phyloP scores from a whole-genome alignment of 2,113 vertebrate genomes.

The Amphiprion percula region DNA sequence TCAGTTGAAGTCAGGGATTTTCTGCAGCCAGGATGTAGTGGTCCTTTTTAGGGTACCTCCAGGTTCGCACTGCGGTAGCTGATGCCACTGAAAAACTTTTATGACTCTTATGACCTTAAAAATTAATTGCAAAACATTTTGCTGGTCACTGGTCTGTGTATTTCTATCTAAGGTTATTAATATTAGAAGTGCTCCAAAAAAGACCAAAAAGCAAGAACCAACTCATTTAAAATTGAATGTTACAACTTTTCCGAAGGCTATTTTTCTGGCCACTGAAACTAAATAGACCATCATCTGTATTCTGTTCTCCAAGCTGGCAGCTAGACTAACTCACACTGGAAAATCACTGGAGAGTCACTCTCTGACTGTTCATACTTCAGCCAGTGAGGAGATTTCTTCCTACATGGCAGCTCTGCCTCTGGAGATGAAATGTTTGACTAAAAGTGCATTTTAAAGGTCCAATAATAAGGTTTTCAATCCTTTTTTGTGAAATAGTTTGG shows the following conservation, averaged over 20 bases:
- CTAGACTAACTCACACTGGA: not conserved
- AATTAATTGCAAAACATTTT: no score
- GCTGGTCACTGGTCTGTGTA: no score
- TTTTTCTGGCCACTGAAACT: slow-evolving; percentile 18
- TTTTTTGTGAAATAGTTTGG: not conserved
- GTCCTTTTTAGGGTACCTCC: no score
- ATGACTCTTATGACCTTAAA: no score
- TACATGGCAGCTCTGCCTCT: not conserved
- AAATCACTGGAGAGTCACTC: slow-evolving; percentile 1
- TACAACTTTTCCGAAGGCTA: not conserved
- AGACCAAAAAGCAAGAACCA: no score
- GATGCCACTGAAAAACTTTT: no score
- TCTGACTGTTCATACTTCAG: not conserved
- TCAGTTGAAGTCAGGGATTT: no score
- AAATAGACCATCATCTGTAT: not conserved
- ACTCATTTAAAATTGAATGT: no score
- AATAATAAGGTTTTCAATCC: not conserved
- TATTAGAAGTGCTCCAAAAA: no score
- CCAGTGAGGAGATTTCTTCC: not conserved
- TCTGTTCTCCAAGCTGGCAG: not conserved
- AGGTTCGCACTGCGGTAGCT: no score
- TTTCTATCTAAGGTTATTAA: no score
- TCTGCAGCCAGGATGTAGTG: no score
- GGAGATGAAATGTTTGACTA: not conserved
- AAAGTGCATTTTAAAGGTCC: not conserved